Conservation (phyloP, 2,113 vertebrate genomes). For the Cranoglanis bouderius region DNA sequence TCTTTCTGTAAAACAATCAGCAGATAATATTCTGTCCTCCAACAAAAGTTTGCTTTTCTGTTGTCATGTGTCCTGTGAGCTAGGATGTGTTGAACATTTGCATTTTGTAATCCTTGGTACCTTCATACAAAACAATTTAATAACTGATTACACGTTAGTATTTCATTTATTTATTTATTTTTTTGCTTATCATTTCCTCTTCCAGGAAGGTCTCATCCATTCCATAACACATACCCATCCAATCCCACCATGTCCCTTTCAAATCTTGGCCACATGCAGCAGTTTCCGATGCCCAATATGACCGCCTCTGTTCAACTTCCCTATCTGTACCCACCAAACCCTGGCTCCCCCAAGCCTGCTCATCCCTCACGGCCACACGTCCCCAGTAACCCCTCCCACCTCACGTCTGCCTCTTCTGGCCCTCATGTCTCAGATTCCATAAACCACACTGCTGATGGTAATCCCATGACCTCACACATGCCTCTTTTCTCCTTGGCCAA, state of each 20-base stretch:
- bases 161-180: not conserved
- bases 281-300: conserved; percentile 68
- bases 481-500: conserved; percentile 85
- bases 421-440: conserved; percentile 50
- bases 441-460: conserved; percentile 41
- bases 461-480: conserved; percentile 61
- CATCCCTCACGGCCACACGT: conserved; percentile 67
- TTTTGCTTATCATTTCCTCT: conserved; percentile 37
- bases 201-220: conserved; percentile 67
- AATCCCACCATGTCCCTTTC: conserved; percentile 34
- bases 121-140: not conserved
- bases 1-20: not conserved
- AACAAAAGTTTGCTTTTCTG: not conserved
- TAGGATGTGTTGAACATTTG: not conserved
- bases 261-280: conserved; percentile 66
- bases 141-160: not conserved
- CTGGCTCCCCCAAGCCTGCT: conserved; percentile 60
- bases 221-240: conserved; percentile 51
- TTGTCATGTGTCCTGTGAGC: not conserved
- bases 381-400: conserved; percentile 66
- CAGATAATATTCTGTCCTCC: not conserved
- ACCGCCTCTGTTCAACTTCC: conserved; percentile 68
- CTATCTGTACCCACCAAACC: conserved; percentile 66
- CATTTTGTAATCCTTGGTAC: not conserved
- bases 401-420: conserved; percentile 60